Percentiles rank a stretch among this genome's conserved stretches.
phyloP scores from a whole-genome alignment of 92 coral and sea anemone species.

The Zoanthus sansibaricus region DNA sequence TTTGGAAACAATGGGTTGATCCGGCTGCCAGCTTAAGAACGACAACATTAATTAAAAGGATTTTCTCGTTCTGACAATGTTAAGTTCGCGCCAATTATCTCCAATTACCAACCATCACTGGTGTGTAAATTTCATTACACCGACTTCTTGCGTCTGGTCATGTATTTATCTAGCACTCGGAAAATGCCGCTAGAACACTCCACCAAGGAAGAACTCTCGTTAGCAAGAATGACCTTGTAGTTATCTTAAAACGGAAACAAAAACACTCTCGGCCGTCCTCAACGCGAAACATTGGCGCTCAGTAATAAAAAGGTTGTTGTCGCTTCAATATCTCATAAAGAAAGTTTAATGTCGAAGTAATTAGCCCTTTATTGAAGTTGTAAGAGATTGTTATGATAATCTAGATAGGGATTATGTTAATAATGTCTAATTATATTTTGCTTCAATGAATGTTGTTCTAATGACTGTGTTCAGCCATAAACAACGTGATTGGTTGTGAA shows the following conservation, averaged over 20 bases:
- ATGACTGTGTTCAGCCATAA: conserved; percentile 77
- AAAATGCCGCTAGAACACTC: conserved; percentile 53
- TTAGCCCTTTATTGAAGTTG: conserved; percentile 98
- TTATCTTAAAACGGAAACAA: conserved; percentile 15
- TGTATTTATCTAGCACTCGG: conserved; percentile 68
- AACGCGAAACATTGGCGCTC: background rate
- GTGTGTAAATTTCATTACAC: conserved; percentile 99
- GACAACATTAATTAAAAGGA: conserved; percentile 93
- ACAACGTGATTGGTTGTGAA: conserved; percentile 85
- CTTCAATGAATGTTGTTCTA: conserved; percentile 88
- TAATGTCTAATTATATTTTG: conserved; percentile 92
- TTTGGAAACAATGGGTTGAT: conserved; percentile 69
- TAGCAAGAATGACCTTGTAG: background rate
- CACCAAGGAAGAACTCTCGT: background rate
- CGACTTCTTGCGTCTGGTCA: conserved; percentile 67
- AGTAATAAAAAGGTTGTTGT: conserved; percentile 34
- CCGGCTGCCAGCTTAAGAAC: conserved; percentile 82
- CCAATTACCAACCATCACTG: conserved; percentile 97
- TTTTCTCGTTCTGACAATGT: conserved; percentile 90
- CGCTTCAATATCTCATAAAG: conserved; percentile 74
- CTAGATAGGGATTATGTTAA: conserved; percentile 96
- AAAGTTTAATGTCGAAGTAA: conserved; percentile 94
- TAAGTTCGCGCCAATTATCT: conserved; percentile 99
- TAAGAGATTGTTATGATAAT: conserved; percentile 99
- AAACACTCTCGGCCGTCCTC: conserved; percentile 28